Conservation (phyloP, 2,888 invertebrate genomes). For the Apocheima hispidaria region DNA sequence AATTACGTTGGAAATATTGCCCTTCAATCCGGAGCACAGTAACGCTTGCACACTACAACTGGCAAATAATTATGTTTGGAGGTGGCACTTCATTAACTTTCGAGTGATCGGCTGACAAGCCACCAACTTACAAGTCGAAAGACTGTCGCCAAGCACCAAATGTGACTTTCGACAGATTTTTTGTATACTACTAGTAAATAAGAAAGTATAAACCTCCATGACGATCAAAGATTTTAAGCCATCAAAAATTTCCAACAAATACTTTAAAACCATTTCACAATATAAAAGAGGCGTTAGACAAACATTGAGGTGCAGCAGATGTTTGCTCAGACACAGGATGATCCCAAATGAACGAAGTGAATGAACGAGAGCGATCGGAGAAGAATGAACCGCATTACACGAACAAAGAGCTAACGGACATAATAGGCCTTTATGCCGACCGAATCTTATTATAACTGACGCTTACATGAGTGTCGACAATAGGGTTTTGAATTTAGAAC, state of each 20-base stretch:
- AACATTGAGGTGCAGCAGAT: conserved; percentile 67
- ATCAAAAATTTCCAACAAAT: conserved; percentile 9
- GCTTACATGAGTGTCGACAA: conserved; percentile 53
- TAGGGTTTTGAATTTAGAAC: conserved; percentile 39
- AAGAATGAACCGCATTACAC: conserved; percentile 68
- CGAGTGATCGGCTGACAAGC: no score
- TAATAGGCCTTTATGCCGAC: conserved; percentile 67
- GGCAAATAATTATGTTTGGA: no score
- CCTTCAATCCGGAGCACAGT: no score
- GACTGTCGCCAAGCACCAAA: no score
- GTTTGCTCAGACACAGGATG: conserved; percentile 64
- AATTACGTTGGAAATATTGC: no score
- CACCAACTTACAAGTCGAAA: no score
- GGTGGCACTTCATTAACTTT: no score
- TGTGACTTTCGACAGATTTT: no score
- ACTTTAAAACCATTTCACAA: conserved; percentile 15
- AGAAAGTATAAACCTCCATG: neutral
- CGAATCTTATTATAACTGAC: conserved; percentile 77
- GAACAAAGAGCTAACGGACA: conserved; percentile 65
- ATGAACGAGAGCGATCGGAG: conserved; percentile 49
- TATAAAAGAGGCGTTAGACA: conserved; percentile 25
- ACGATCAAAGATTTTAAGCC: neutral
- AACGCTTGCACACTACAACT: no score
- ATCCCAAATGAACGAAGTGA: conserved; percentile 55
- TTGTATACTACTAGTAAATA: no score